A percentile compares a stretch with the other conserved stretches of the same genome.
Conservation (phyloP, 2,113 vertebrate species). For the Engystomops pustulosus region DNA sequence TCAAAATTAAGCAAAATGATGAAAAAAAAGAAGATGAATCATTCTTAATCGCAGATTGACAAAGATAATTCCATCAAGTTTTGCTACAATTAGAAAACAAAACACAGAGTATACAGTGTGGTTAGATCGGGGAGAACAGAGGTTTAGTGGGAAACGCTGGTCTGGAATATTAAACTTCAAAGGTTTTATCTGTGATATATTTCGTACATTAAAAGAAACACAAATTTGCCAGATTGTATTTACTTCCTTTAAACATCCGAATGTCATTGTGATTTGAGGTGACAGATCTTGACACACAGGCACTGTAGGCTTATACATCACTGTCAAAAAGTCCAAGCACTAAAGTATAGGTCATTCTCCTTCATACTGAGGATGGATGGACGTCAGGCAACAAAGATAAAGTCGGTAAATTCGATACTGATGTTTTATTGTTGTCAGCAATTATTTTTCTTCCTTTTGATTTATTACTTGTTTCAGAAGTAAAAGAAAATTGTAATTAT, state of each 20-base stretch:
- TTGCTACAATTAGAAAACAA: background rate
- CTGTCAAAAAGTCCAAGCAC: constrained; percentile 5
- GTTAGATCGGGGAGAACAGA: background rate
- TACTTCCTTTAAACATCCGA: background rate
- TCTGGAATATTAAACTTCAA: background rate
- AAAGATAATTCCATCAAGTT: background rate
- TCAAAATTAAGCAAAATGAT: background rate
- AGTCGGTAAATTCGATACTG: constrained; percentile 15
- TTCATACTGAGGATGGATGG: background rate
- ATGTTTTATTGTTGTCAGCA: constrained; percentile 8
- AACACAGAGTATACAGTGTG: background rate
- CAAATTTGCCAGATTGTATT: background rate
- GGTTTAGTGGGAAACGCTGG: background rate
- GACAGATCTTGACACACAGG: background rate
- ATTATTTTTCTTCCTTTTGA: constrained; percentile 27
- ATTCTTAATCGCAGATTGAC: background rate
- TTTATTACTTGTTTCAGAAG: background rate
- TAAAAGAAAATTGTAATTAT: constrained; percentile 46
- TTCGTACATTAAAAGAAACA: background rate
- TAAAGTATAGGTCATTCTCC: background rate
- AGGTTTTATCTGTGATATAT: background rate
- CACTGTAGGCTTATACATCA: constrained; percentile 13
- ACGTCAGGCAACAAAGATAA: background rate
- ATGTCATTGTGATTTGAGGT: background rate
- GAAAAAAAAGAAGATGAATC: background rate